A percentile compares a stretch with the other conserved stretches of the same genome.
phyloP scores from a whole-genome alignment of 2,113 vertebrate species.

The Triplophysa siluroides region DNA sequence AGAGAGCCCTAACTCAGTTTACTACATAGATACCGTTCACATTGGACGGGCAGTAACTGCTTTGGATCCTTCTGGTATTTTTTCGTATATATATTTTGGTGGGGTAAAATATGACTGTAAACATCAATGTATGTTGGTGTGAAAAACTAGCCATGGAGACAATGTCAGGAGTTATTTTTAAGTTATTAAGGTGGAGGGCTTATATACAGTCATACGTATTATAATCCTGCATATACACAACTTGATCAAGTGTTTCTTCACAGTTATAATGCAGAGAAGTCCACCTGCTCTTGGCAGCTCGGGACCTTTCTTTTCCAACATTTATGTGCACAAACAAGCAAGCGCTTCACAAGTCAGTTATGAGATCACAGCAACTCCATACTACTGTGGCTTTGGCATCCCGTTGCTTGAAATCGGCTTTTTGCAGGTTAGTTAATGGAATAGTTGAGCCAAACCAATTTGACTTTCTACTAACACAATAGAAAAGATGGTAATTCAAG shows the following conservation, averaged over 20 bases:
- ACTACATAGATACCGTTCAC: constrained; percentile 78
- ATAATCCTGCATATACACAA: background rate
- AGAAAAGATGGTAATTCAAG: too few relatives aligned
- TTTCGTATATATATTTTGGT: too few relatives aligned
- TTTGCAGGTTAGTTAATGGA: constrained; percentile 67
- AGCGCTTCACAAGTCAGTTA: constrained; percentile 61
- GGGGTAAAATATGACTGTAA: too few relatives aligned
- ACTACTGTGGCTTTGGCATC: constrained; percentile 74
- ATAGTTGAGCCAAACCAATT: too few relatives aligned
- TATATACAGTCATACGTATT: too few relatives aligned
- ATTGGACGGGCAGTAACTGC: constrained; percentile 72
- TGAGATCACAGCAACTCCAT: constrained; percentile 67
- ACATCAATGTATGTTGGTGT: too few relatives aligned
- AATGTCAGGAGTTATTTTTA: too few relatives aligned
- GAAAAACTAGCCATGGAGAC: too few relatives aligned
- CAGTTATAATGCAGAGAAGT: constrained; percentile 65
- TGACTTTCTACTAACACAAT: too few relatives aligned
- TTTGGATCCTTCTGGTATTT: constrained; percentile 65
- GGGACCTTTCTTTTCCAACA: constrained; percentile 64
- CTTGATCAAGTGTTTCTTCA: background rate
- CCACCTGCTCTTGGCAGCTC: constrained; percentile 70
- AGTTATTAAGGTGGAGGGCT: too few relatives aligned
- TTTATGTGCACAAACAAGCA: constrained; percentile 65
- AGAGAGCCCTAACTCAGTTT: constrained; percentile 55
- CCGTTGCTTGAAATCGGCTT: constrained; percentile 76